Base-by-base conservation (phyloP, 2,888 invertebrate genomes). In the Tachina grossa region DNA sequence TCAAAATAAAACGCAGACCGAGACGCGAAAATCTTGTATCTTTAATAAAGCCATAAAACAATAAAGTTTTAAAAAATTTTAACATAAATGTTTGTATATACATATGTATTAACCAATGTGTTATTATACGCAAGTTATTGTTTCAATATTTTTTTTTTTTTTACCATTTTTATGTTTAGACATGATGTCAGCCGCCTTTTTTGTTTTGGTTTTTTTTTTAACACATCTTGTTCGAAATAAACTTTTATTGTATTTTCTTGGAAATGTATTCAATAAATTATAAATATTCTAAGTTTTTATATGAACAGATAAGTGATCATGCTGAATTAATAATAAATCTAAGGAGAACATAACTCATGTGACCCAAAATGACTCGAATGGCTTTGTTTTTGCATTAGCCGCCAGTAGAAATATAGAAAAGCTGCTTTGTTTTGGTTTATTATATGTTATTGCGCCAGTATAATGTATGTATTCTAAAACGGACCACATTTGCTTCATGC, bases 181-280 rank as follows among this genome's bases (percentile, higher is more conserved):
- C 55, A 71, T 76, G 76, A 82, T 76, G 69, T 82, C 82, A 82
- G 76, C 63, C 68, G 51, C 31, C 31, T 31, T 31, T 31, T 31
- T 31, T 31, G 31, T 6, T 31, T 31, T 31, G 31, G n/a, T 51
- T 65, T 55, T 45, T 61, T 51, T 51, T 45, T 47, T 51, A 22
- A 69, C 16, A 19, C 9, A 53, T 45, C 45, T 66, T 22, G n/a
- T 71, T 72, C 41, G 22, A 65, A 63, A 41, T 69, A 41, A 63
- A 72, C 41, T 47, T 55, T 72, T 31, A 41, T 47, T 55, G 55
- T 31, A 41, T 43, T 68, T 74, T 74, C 66, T 59, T 4, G 31
- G 66, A 74, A 81, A 66, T 57, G 68, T 22, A 53, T 14, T 9
- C 65, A 16, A 81, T 68, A 61, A 81, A 74, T 74, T 65, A 39